Conservation (phyloP, 2,113 vertebrate genomes). For the Arothron firmamentum region DNA sequence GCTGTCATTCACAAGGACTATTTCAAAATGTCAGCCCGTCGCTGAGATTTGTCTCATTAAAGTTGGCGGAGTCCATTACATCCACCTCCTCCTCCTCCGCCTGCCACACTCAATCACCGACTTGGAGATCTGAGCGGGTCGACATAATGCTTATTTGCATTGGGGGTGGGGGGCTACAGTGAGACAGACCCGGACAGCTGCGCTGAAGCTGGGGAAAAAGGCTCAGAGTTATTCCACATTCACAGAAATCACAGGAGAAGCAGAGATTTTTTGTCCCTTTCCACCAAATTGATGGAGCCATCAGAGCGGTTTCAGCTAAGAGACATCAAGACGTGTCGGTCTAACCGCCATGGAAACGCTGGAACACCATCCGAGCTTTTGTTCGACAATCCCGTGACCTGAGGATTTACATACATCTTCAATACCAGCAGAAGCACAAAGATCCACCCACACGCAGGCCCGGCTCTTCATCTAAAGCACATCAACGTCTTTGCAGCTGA, state of each 20-base stretch:
- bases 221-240: constrained; percentile 10
- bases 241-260: constrained; percentile 33
- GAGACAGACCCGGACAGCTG: constrained; percentile 51
- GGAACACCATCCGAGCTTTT: constrained; percentile 41
- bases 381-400: constrained; percentile 53
- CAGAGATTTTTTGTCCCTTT: constrained; percentile 23
- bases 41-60: constrained; percentile 76
- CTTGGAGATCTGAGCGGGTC: constrained; percentile 44
- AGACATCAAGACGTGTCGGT: constrained; percentile 46
- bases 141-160: constrained; percentile 61
- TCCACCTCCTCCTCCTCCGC: constrained; percentile 45
- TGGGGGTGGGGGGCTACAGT: constrained; percentile 22
- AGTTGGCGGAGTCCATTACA: constrained; percentile 65
- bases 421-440: constrained; percentile 26
- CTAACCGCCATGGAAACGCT: constrained; percentile 21
- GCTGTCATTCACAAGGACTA: constrained; percentile 73
- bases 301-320: constrained; percentile 24
- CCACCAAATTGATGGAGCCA: constrained; percentile 38
- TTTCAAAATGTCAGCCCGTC: constrained; percentile 77
- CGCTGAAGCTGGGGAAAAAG: constrained; percentile 29
- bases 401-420: constrained; percentile 58
- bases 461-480: constrained; percentile 38
- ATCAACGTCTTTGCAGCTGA: constrained; percentile 45
- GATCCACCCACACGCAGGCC: constrained; percentile 36
- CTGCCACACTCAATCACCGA: constrained; percentile 62